phyloP scores from a whole-genome alignment of 1,140 invertebrate genomes.

The Venustaconcha ellipsiformis region DNA sequence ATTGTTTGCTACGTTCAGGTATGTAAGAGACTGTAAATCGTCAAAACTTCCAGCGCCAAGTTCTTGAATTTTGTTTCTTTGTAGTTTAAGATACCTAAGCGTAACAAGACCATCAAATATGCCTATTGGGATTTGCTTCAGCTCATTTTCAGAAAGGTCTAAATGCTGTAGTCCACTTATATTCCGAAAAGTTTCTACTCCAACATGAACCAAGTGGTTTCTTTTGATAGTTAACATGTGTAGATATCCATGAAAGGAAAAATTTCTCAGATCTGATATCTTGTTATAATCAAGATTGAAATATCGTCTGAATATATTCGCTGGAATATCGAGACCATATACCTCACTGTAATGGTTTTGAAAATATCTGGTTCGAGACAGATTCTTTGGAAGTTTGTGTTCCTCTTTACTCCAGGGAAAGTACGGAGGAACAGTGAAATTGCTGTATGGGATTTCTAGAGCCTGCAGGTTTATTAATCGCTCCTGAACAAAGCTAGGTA shows the following conservation, averaged over 20 bases:
- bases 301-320: conserved; percentile 32
- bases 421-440: conserved; percentile 3
- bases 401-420: conserved; percentile 44
- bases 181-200: conserved; percentile 32
- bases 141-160: conserved; percentile 32
- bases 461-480: too few species aligned
- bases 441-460: too few species aligned
- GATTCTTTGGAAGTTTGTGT: conserved; percentile 21
- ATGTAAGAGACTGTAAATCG: conserved; percentile 6
- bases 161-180: conserved; percentile 40
- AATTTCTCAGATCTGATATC: conserved; percentile 32
- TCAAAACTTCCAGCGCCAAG: too few species aligned
- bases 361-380: conserved; percentile 33
- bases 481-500: too few species aligned
- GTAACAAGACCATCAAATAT: conserved; percentile 21
- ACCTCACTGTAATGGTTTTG: conserved; percentile 37
- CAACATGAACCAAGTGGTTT: conserved; percentile 29
- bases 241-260: conserved; percentile 35
- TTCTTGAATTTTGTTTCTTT: too few species aligned
- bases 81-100: conserved; percentile 5
- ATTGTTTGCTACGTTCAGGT: conserved; percentile 33
- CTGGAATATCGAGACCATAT: conserved; percentile 24
- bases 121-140: conserved; percentile 21
- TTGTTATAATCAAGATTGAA: conserved; percentile 39
- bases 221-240: conserved; percentile 38